phyloP scores from a whole-genome alignment of 1,140 invertebrate species.

The Coboldia fuscipes region DNA sequence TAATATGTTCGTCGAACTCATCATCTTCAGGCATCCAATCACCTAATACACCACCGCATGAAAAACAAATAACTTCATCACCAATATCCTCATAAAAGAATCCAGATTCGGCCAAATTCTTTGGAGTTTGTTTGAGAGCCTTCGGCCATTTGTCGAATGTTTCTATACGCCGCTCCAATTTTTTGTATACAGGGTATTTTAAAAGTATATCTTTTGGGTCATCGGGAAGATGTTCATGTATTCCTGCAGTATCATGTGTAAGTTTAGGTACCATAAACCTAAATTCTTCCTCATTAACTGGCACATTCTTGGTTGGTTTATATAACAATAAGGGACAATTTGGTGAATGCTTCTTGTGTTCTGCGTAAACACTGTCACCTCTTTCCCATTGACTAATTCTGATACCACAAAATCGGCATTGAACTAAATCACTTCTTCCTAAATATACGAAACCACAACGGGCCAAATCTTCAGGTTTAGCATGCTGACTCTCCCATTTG shows the following conservation, averaged over 20 bases:
- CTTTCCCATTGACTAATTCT: constrained; percentile 61
- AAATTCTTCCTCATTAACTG: constrained; percentile 15
- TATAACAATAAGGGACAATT: constrained; percentile 49
- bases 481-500: constrained; percentile 29
- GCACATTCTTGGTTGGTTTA: constrained; percentile 37
- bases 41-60: constrained; percentile 66
- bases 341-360: constrained; percentile 60
- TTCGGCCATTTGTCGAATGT: constrained; percentile 56
- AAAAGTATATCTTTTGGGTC: constrained; percentile 39
- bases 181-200: no score
- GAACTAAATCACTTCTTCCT: constrained; percentile 40
- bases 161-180: constrained; percentile 40
- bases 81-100: constrained; percentile 75
- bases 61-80: constrained; percentile 68
- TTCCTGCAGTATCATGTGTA: constrained; percentile 17
- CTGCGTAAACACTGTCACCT: constrained; percentile 54
- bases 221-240: constrained; percentile 23
- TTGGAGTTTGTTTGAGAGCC: constrained; percentile 47
- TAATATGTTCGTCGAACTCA: constrained; percentile 71
- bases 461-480: constrained; percentile 35
- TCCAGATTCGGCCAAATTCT: constrained; percentile 60
- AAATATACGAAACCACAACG: constrained; percentile 66
- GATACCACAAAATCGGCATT: constrained; percentile 67
- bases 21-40: constrained; percentile 71
- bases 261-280: constrained; percentile 13